phyloP scores from a whole-genome alignment of 2,113 vertebrate species.

The Albula glossodonta region DNA sequence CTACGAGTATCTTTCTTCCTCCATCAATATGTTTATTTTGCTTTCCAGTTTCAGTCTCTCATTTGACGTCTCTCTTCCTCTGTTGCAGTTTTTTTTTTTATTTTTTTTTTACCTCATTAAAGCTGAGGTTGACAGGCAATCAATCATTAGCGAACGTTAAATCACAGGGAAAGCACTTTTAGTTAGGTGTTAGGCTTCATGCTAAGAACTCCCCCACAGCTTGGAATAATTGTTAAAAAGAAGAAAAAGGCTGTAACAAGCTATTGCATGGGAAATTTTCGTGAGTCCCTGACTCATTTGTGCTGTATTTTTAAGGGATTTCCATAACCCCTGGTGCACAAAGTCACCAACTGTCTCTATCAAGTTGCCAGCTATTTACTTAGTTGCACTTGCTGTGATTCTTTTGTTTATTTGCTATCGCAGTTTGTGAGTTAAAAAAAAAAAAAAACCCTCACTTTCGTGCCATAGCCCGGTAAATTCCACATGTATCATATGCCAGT shows the following conservation, averaged over 20 bases:
- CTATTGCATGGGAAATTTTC: neutral
- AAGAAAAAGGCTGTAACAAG: neutral
- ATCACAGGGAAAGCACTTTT: neutral
- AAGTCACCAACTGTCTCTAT: neutral
- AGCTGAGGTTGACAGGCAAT: neutral
- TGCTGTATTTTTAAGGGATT: neutral
- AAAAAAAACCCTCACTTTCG: no score
- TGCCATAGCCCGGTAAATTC: no score
- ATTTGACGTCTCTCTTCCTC: neutral
- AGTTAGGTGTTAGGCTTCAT: neutral
- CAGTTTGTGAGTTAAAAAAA: no score
- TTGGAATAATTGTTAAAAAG: neutral
- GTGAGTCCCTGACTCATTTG: no score
- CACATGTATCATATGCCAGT: no score
- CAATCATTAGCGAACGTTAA: neutral
- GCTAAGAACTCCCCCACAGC: neutral
- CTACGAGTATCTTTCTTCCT: no score
- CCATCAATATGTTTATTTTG: no score
- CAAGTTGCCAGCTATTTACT: neutral
- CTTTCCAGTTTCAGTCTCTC: no score
- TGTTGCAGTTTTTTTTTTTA: neutral
- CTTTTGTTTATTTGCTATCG: no score
- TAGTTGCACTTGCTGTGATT: no score
- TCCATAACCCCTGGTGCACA: neutral
- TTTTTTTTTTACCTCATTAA: neutral